Evolutionary conservation across 2,797 vertebrate genomes (phyloP).

Genomic region (Smutsia temminckii): DNA sequence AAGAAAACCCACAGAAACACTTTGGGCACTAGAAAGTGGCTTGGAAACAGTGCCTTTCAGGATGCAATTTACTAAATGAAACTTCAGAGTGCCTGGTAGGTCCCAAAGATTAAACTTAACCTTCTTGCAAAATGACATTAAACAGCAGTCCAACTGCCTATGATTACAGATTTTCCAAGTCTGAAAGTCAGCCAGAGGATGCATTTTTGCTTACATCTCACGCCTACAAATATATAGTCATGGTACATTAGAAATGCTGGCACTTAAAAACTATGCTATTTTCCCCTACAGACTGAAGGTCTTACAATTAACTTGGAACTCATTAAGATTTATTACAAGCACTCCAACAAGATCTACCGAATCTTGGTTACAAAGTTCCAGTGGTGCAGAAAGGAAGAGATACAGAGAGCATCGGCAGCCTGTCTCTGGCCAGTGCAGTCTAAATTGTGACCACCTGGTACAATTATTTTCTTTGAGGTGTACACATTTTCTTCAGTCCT

Average conservation of each 20-base stretch:
- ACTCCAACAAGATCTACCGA: not conserved
- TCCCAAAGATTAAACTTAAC: not conserved
- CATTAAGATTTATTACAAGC: conserved; percentile 38
- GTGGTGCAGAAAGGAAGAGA: conserved; percentile 18
- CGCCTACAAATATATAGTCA: conserved; percentile 22
- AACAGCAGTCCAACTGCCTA: conserved; percentile 39
- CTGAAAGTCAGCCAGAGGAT: not conserved
- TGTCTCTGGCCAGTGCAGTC: not conserved
- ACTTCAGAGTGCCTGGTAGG: not conserved
- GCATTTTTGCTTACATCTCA: not conserved
- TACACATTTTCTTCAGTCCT: conserved; percentile 63
- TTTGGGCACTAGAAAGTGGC: not conserved
- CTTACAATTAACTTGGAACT: conserved; percentile 39
- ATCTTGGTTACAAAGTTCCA: not conserved
- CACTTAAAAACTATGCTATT: not conserved
- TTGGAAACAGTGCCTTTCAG: not conserved
- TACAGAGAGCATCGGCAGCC: not conserved
- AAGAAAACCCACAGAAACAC: conserved; percentile 32
- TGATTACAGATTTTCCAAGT: not conserved
- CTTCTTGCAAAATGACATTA: not conserved
- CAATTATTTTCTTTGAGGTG: conserved; percentile 56
- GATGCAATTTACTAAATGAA: not conserved
- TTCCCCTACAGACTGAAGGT: not conserved
- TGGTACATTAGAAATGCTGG: not conserved
- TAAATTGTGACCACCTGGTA: conserved; percentile 66